A percentile compares a stretch with the other conserved stretches of the same genome.
These are phyloP conservation scores for Eupelmus urozonus DNA, from an alignment of 2,888 invertebrate species.

Conservation along the genomic window DNA sequence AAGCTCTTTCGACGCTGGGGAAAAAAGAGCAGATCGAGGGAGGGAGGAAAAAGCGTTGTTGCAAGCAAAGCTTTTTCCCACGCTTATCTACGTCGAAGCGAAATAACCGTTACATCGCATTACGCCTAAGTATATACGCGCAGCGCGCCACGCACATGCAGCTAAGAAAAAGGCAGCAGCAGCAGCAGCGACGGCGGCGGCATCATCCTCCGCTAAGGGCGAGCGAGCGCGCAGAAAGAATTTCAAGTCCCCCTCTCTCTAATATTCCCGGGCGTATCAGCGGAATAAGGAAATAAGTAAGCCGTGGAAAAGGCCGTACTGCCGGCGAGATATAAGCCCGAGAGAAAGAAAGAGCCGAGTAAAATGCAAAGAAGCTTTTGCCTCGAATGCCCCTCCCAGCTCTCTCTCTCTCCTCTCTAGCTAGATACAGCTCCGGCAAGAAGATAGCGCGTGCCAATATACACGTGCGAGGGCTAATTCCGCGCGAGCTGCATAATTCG, in stretches of 20 bases:
- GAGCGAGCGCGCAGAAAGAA: not conserved
- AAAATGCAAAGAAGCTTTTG: conserved; percentile 51
- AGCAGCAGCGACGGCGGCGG: no score
- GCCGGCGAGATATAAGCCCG: not conserved
- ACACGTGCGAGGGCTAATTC: conserved; percentile 64
- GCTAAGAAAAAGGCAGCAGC: not conserved
- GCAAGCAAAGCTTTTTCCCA: not conserved
- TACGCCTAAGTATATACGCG: not conserved
- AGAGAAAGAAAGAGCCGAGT: not conserved
- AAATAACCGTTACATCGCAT: conserved; percentile 30
- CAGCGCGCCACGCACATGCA: not conserved
- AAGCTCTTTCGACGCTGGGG: not conserved
- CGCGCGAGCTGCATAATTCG: conserved; percentile 71
- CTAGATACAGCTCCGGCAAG: not conserved
- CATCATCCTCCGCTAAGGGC: not conserved
- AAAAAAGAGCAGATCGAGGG: not conserved
- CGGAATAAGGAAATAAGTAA: conserved; percentile 27
- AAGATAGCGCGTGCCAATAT: not conserved
- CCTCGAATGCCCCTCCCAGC: no score
- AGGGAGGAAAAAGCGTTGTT: not conserved
- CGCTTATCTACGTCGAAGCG: conserved; percentile 10
- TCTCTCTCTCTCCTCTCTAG: not conserved
- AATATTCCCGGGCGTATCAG: conserved; percentile 13
- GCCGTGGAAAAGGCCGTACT: not conserved
- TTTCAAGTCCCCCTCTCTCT: not conserved